Base-by-base conservation (phyloP, 2,888 invertebrate genomes). In the Dichetophora obliterata region DNA sequence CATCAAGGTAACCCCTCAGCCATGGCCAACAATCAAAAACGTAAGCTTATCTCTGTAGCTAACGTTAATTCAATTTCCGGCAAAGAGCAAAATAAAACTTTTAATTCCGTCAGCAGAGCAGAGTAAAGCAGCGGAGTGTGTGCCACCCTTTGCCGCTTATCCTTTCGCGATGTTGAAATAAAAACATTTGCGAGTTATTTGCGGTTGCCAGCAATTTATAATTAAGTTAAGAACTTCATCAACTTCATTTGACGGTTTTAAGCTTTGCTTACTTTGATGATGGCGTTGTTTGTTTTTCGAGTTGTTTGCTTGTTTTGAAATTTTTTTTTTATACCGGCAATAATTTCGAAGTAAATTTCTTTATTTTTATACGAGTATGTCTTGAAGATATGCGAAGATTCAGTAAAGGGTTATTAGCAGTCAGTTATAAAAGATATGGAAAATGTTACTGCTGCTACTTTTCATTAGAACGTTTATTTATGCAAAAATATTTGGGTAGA, bases 21-120 rank as follows among this genome's bases (percentile, higher is more conserved):
- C 24, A n/a, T 52, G 31, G 52, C 50, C 34, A 50, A 68, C 8
- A 43, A 43, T 43, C 43, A 11, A 22, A 48, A 43, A 48, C 48
- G 31, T 68, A 14, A 68, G 68, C 68, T 68, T 68, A 68, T 68
- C 69, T 68, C 69, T 71, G 24, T 73, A 72, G 77, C 80, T 79
- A 78, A 82, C 81, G 85, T 79, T 86, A 86, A 85, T 86, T 86
- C 83, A 86, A 85, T 85, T 86, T 81, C 79, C 77, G 83, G 81
- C 84, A 82, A 82, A 85, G 84, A 83, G 82, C 83, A 84, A 84
- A 86, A 86, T 83, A 85, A 82, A 85, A 81, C 72, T 72, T 72
- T 61, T 72, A 37, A 72, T 72, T 61, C 59, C 61, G 34, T n/a
- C 52, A 52, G 16, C 52, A 14, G 34, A 66, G n/a, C 68, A 8